Evolutionary conservation across 2,113 vertebrate species (phyloP).

Genomic region (Nannospalax galili): DNA sequence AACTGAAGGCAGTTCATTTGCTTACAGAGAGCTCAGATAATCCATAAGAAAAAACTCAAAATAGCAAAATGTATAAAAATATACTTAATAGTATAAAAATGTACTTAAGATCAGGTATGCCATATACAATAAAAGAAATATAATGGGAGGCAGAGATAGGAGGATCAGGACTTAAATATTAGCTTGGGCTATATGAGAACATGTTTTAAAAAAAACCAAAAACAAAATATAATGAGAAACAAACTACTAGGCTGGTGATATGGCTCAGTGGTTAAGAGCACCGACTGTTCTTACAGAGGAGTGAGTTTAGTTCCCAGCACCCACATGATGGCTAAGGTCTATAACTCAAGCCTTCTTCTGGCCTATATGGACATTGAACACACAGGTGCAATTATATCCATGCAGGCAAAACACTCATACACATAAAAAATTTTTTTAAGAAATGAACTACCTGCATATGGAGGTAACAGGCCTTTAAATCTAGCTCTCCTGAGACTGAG

Average conservation of each 20-base stretch:
- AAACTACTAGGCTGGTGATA: neutral
- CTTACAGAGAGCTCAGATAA: slow-evolving; percentile 32
- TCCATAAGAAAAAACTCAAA: slow-evolving; percentile 34
- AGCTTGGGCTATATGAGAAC: neutral
- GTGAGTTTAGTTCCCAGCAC: too few species aligned
- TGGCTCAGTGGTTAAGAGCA: too few species aligned
- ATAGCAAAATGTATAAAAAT: slow-evolving; percentile 15
- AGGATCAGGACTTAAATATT: neutral
- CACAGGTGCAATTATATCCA: too few species aligned
- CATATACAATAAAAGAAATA: neutral
- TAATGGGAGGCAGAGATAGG: neutral
- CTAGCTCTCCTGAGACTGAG: neutral
- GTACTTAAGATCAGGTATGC: neutral
- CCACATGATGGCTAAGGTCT: too few species aligned
- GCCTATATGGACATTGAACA: too few species aligned
- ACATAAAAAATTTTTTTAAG: too few species aligned
- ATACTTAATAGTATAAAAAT: neutral
- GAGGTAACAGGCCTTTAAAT: neutral
- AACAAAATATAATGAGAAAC: neutral
- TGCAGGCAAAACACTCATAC: too few species aligned
- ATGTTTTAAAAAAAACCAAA: neutral
- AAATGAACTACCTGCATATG: neutral
- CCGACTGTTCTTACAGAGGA: too few species aligned
- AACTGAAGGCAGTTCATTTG: slow-evolving; percentile 22
- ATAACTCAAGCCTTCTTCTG: too few species aligned